A percentile compares a stretch with the other conserved stretches of the same genome.
phyloP scores from a whole-genome alignment of 2,113 vertebrate genomes.

The Melozone crissalis region DNA sequence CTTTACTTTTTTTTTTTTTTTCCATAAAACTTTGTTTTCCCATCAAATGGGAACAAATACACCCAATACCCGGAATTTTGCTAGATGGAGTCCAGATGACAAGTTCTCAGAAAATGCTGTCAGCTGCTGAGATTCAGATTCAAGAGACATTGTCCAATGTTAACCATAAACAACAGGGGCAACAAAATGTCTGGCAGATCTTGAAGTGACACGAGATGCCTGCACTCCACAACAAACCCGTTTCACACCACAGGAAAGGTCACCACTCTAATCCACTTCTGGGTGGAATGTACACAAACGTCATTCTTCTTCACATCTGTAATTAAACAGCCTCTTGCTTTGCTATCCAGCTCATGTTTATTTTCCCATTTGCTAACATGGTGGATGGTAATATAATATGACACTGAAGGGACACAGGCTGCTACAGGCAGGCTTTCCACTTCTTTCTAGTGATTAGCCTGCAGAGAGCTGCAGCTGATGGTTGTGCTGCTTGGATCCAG shows the following conservation, averaged over 20 bases:
- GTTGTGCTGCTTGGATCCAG: neutral
- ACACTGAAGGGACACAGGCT: slow-evolving; percentile 56
- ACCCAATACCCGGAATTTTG: slow-evolving; percentile 43
- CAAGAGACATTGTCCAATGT: neutral
- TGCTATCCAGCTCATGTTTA: slow-evolving; percentile 64
- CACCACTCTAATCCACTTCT: slow-evolving; percentile 66
- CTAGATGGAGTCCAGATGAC: slow-evolving; percentile 67
- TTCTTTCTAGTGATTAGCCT: neutral
- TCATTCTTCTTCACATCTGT: slow-evolving; percentile 62
- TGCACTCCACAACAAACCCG: slow-evolving; percentile 24
- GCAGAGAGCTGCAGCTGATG: neutral
- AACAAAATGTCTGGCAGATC: slow-evolving; percentile 35
- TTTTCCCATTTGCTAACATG: slow-evolving; percentile 67
- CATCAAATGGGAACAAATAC: slow-evolving; percentile 36
- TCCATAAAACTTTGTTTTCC: neutral
- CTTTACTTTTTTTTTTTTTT: neutral
- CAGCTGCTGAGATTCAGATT: slow-evolving; percentile 18
- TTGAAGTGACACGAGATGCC: slow-evolving; percentile 20
- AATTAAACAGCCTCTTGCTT: slow-evolving; percentile 71
- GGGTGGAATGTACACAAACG: slow-evolving; percentile 71
- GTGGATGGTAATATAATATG: slow-evolving; percentile 58
- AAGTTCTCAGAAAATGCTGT: slow-evolving; percentile 42
- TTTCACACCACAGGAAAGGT: slow-evolving; percentile 69
- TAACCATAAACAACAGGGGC: slow-evolving; percentile 60
- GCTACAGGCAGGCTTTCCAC: neutral